These are phyloP conservation scores for Heliconius hermathena DNA, from an alignment of 1,140 invertebrate genomes.

Conservation along the genomic window DNA sequence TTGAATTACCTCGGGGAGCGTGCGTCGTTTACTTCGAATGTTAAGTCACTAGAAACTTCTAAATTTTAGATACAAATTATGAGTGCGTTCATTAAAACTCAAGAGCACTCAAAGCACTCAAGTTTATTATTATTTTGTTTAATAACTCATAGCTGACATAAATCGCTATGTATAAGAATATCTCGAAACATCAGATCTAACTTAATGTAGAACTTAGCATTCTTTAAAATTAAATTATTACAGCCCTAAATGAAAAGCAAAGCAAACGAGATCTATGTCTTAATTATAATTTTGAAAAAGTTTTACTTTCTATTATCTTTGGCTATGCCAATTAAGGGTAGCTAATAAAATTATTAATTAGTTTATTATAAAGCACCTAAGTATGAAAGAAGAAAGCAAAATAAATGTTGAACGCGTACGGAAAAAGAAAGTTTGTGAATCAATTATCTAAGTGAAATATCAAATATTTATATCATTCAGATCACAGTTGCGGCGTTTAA, in stretches of 20 bases:
- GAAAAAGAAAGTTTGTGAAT: slow-evolving; percentile 67
- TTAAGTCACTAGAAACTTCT: slow-evolving; percentile 76
- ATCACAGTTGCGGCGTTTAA: slow-evolving; percentile 83
- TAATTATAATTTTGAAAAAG: slow-evolving; percentile 40
- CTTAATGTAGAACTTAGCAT: slow-evolving; percentile 48
- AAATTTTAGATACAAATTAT: slow-evolving; percentile 72
- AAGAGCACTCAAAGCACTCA: slow-evolving; percentile 77
- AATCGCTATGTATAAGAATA: slow-evolving; percentile 58
- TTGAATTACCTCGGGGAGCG: slow-evolving; percentile 78
- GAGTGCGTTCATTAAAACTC: slow-evolving; percentile 72
- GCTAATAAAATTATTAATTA: slow-evolving; percentile 59
- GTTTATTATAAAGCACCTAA: slow-evolving; percentile 74
- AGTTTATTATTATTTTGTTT: slow-evolving; percentile 69
- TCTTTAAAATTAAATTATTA: slow-evolving; percentile 45
- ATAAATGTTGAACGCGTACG: slow-evolving; percentile 52
- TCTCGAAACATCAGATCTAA: slow-evolving; percentile 68
- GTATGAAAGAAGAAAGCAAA: slow-evolving; percentile 59
- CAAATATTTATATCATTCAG: slow-evolving; percentile 83
- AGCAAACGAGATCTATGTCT: slow-evolving; percentile 44
- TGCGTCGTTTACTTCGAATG: slow-evolving; percentile 72
- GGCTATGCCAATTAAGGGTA: slow-evolving; percentile 73
- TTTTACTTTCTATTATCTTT: slow-evolving; percentile 69
- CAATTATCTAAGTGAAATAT: slow-evolving; percentile 81
- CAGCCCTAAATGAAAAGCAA: slow-evolving; percentile 36
- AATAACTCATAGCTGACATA: slow-evolving; percentile 59